Evolutionary conservation across 1,140 invertebrate genomes (phyloP).

Genomic region (Leptinotarsa lineolata): DNA sequence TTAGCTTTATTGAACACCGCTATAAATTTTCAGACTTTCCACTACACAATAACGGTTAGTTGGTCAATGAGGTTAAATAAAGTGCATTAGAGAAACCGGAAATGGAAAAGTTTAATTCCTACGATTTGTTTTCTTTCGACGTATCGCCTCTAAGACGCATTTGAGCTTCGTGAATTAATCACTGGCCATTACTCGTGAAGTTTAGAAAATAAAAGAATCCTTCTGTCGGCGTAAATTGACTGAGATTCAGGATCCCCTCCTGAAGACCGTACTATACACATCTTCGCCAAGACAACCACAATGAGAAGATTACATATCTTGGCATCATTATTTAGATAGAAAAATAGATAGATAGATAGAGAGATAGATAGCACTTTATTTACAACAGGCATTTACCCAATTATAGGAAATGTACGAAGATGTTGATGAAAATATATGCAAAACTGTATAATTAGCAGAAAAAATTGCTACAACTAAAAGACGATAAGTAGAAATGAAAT

Average conservation of each 20-base stretch:
- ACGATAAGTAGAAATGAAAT: too few species aligned
- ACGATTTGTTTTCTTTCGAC: slow-evolving; percentile 48
- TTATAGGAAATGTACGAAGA: too few species aligned
- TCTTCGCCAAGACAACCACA: too few species aligned
- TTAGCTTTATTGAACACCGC: slow-evolving; percentile 51
- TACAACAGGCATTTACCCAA: too few species aligned
- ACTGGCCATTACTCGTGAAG: slow-evolving; percentile 27
- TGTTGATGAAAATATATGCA: too few species aligned
- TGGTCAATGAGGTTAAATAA: slow-evolving; percentile 54
- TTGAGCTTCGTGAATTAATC: slow-evolving; percentile 38
- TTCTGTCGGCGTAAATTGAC: not conserved
- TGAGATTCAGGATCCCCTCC: not conserved
- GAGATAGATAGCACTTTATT: too few species aligned
- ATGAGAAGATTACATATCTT: too few species aligned
- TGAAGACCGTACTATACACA: too few species aligned
- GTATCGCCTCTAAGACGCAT: slow-evolving; percentile 37
- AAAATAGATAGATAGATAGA: too few species aligned
- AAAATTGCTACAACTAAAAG: too few species aligned
- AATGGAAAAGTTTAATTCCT: slow-evolving; percentile 53
- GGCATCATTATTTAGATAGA: too few species aligned
- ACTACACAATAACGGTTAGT: slow-evolving; percentile 52
- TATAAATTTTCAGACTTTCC: slow-evolving; percentile 46
- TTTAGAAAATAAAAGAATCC: slow-evolving; percentile 15
- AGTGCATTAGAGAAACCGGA: slow-evolving; percentile 47
- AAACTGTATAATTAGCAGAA: too few species aligned